A percentile compares a stretch with the other conserved stretches of the same genome.
Evolutionary conservation across 35 echinoderm and acorn worm species (phyloP).

Genomic region (Amphiura filiformis): DNA sequence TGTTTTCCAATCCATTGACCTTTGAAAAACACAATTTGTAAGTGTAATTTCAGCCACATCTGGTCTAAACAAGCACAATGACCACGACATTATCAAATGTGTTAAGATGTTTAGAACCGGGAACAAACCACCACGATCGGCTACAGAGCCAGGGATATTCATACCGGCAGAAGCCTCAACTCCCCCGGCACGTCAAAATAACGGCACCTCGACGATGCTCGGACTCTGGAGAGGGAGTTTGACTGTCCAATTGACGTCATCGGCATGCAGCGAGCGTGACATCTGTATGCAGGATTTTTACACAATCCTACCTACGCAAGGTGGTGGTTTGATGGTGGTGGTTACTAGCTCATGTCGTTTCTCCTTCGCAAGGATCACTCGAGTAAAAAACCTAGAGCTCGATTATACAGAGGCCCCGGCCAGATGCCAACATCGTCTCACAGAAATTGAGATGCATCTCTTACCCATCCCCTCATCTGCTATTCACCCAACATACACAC

Average conservation of each 20-base stretch:
- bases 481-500: neutral
- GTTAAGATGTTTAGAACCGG: conserved; percentile 4
- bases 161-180: neutral
- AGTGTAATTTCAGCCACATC: conserved; percentile 14
- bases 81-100: conserved; percentile 5
- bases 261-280: neutral
- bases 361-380: neutral
- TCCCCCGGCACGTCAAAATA: neutral
- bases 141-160: neutral
- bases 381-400: neutral
- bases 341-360: too few species aligned
- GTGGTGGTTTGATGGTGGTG: too few species aligned
- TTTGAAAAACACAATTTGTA: conserved; percentile 6
- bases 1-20: neutral
- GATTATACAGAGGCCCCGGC: too few species aligned
- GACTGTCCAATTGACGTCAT: conserved; percentile 10
- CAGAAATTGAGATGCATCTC: neutral
- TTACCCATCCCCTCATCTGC: neutral
- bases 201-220: conserved; percentile 5
- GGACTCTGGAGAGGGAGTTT: conserved; percentile 8
- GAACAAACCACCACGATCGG: neutral
- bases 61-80: conserved; percentile 5
- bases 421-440: too few species aligned
- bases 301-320: neutral
- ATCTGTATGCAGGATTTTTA: neutral